Evolutionary conservation across 2,113 vertebrate genomes (phyloP), one percentile per base, ranked within the genome.

Genomic region (Petrocephalus zakoni): DNA sequence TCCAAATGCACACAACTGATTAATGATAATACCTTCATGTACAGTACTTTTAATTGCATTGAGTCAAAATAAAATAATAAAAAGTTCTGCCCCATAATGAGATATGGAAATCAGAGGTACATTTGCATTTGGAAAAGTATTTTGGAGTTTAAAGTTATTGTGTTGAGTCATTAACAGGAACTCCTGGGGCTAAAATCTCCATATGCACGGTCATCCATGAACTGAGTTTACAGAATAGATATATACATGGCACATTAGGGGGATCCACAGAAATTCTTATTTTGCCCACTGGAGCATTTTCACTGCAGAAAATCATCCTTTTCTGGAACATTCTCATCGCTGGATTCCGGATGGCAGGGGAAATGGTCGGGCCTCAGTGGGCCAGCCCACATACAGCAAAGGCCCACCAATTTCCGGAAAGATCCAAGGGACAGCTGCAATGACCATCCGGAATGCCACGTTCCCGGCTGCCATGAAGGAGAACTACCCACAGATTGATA

Each of bases 381-480:
- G 78, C 42, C 21, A 83, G 46, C 19, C 61, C 25, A n/a, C 61
- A 68, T 68, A 68, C n/a, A 29, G 61, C 61, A 29, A 42, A 83
- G 29, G n/a, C 11, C 15, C 22, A 34, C n/a, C 87, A 22, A 75
- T 61, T 7, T 64, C 21, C 29, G n/a, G 42, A 11, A 37, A 51
- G 34, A 90, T 86, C 84, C 68, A 61, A 15, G 85, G 56, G 58
- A 46, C 29, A 49, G 2, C 25, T 9, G 21, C 53, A 61, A 8
- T 34, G 19, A 49, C 88, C 25, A 88, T 88, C 83, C 88, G 91
- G 90, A 94, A 91, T 92, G 51, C 46, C 92, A 93, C 94, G 91
- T 92, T 87, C 89, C 88, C 72, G 21, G 72, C 90, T 92, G 92
- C 93, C 92, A 93, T 91, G 92, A 91, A 93, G 91, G 88, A 91